phyloP scores from a whole-genome alignment of 2,797 vertebrate species.

The Pangasius mekongensis region DNA sequence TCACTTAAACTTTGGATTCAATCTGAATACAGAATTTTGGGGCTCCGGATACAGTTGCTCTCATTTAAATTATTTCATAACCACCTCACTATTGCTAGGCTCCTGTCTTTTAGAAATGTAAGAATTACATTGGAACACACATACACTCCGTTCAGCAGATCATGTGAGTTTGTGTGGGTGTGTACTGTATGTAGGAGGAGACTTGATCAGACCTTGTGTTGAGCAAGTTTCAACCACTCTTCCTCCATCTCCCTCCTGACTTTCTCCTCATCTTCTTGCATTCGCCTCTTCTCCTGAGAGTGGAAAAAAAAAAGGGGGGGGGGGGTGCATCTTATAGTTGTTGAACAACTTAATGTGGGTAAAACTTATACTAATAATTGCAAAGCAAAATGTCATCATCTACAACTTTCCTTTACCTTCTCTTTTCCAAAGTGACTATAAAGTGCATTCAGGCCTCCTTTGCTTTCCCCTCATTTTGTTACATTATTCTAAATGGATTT shows the following conservation, averaged over 20 bases:
- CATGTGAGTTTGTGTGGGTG: neutral
- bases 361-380: too few species aligned
- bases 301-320: neutral
- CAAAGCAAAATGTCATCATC: neutral
- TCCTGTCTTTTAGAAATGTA: neutral
- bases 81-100: too few species aligned
- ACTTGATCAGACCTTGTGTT: slow-evolving; percentile 42
- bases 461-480: neutral
- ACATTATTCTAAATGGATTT: neutral
- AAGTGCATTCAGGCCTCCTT: neutral
- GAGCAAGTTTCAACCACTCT: slow-evolving; percentile 44
- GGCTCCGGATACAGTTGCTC: neutral
- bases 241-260: slow-evolving; percentile 37
- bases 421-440: neutral
- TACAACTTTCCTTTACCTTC: neutral
- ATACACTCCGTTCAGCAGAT: neutral
- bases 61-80: neutral
- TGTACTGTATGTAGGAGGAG: neutral
- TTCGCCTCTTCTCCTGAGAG: slow-evolving; percentile 46
- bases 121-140: neutral
- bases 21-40: neutral
- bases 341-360: neutral
- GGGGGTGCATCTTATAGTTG: neutral
- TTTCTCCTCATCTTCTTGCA: slow-evolving; percentile 47
- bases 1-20: neutral